Evolutionary conservation across 2,113 vertebrate species (phyloP).

Genomic region (Scomber scombrus): DNA sequence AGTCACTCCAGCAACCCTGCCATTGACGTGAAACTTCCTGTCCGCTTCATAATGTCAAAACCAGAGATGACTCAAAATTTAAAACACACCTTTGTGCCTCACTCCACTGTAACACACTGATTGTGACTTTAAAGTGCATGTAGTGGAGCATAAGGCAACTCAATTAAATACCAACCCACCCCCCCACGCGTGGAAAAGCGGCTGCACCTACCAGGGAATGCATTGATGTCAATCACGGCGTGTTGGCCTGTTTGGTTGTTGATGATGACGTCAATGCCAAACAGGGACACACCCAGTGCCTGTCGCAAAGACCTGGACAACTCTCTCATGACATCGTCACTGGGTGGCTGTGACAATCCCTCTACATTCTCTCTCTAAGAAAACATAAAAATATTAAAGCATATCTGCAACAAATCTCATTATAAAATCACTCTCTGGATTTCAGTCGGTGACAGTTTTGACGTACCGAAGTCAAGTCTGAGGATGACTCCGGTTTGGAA

Average conservation of each 20-base stretch:
- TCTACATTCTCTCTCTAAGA: constrained; percentile 95
- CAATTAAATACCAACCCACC: no score
- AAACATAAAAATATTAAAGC: not conserved
- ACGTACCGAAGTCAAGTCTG: constrained; percentile 95
- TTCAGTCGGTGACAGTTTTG: not conserved
- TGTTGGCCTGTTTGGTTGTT: constrained; percentile 98
- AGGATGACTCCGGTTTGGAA: constrained; percentile 98
- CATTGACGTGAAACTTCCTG: not conserved
- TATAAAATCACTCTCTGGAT: rapidly evolving
- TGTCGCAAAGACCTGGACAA: constrained; percentile 91
- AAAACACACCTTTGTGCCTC: no score
- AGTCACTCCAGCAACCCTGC: constrained; percentile 1
- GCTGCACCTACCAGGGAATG: constrained; percentile 92
- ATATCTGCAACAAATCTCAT: not conserved
- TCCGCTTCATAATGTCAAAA: not conserved
- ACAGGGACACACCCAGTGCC: constrained; percentile 93
- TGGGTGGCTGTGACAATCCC: constrained; percentile 93
- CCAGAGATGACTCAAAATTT: no score
- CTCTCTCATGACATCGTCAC: constrained; percentile 93
- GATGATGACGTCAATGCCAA: constrained; percentile 98
- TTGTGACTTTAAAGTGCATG: no score
- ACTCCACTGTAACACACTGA: no score
- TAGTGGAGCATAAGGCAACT: no score
- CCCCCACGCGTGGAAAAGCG: no score
- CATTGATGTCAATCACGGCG: constrained; percentile 97